Conservation (phyloP, 2,888 invertebrate genomes). For the Brachylomia viminalis region DNA sequence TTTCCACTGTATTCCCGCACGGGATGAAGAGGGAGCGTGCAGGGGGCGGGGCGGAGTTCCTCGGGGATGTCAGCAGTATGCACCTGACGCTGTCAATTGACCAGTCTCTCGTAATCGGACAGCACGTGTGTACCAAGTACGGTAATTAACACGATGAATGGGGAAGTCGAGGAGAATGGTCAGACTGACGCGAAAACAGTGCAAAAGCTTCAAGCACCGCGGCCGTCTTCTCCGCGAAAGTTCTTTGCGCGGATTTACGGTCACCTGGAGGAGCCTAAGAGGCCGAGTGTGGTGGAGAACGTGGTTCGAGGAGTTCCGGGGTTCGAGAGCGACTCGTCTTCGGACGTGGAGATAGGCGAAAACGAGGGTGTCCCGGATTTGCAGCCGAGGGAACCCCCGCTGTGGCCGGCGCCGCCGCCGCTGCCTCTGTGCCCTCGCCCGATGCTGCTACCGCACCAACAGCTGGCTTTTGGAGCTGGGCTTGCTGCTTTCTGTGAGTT, state of each 20-base stretch:
- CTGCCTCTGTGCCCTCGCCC: conserved; percentile 86
- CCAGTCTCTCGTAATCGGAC: conserved; percentile 73
- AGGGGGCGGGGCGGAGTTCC: conserved; percentile 77
- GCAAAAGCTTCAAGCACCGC: conserved; percentile 74
- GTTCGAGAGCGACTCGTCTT: conserved; percentile 85
- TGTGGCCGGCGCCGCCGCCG: conserved; percentile 84
- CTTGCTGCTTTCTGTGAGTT: conserved; percentile 91
- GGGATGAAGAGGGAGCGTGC: conserved; percentile 72
- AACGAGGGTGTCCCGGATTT: conserved; percentile 68
- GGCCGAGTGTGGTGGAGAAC: conserved; percentile 69
- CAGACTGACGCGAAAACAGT: conserved; percentile 72
- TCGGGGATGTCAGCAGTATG: conserved; percentile 70
- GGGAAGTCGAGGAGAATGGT: conserved; percentile 68
- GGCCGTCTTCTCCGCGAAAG: conserved; percentile 94
- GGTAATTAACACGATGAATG: conserved; percentile 71
- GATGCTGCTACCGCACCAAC: conserved; percentile 85
- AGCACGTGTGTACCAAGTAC: conserved; percentile 76
- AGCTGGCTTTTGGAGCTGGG: conserved; percentile 91
- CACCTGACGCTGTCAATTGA: conserved; percentile 85
- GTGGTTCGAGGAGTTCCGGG: conserved; percentile 53
- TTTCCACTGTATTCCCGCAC: conserved; percentile 71
- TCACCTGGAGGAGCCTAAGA: conserved; percentile 91
- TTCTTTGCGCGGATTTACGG: conserved; percentile 96
- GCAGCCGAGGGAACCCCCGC: conserved; percentile 67
- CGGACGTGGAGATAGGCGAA: conserved; percentile 86